Base-by-base conservation (phyloP, 2,113 vertebrate genomes). In the Pogona vitticeps region DNA sequence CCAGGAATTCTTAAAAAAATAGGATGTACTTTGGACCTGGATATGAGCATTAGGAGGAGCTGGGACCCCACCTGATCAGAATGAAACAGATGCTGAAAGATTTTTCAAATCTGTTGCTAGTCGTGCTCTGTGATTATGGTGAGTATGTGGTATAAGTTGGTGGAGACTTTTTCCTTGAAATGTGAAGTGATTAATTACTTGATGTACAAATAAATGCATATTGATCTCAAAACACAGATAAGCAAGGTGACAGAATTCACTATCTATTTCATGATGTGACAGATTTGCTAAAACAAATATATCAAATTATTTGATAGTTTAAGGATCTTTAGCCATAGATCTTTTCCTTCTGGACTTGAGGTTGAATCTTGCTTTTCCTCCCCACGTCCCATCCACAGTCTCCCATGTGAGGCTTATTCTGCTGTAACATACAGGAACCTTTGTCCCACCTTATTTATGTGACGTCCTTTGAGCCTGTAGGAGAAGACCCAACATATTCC, bases 121-220 rank as follows among this genome's bases (percentile, higher is more conserved):
- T 99, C 91, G 93, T 97, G 59, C 96, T 99, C 92, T 96, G 96
- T 95, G 98, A 98, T 94, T 98, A 94, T 0, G 98, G 99, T 99
- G 92, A 98, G 98, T 97, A 87, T 72, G 1, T 52, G 21, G 59
- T 59, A 58, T 1, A 23, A 33, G 58, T 68, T 26, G 46, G 56
- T 0, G 20, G 61, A 72, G 23, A 8, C 67, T 26, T 33, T 15
- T 82, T 14, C 68, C 31, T 76, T 59, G 58, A 1, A 1, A 36
- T 84, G 82, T 86, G 1, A 4, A 80, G 42, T 13, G 77, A 1
- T 70, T 46, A 10, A 63, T 83, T 13, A 20, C 72, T 67, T 68
- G 56, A 65, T 76, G 31, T 7, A 89, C 88, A 42, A 80, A 20
- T n/a, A 13, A 2, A n/a, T 61, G 12, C 14, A 52, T 61, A 23